Conservation (phyloP, 2,888 invertebrate genomes). For the Oscheius myriophilus region DNA sequence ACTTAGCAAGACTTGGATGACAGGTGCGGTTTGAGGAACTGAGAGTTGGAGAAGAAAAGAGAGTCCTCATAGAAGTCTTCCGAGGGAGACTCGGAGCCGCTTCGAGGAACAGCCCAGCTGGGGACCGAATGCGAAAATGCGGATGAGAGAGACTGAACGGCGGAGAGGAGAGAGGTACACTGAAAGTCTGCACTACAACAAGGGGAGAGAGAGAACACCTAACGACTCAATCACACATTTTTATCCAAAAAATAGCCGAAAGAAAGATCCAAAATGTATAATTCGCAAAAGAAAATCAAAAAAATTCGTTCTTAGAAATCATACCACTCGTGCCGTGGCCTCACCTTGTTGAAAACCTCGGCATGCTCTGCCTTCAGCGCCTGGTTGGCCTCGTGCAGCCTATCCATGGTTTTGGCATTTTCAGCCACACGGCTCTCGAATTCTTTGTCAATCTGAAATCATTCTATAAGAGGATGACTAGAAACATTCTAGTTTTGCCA, state of each 20-base stretch:
- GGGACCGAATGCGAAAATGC: not conserved
- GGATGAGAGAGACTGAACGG: not conserved
- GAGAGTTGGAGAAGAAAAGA: not conserved
- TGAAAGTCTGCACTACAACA: not conserved
- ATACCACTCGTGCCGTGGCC: not conserved
- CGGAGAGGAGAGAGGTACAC: conserved; percentile 3
- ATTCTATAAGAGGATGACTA: not conserved
- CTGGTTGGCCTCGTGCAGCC: conserved; percentile 1
- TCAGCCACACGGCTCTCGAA: conserved; percentile 2
- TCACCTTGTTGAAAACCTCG: conserved; percentile 11
- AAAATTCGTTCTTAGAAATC: no score
- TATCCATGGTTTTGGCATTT: not conserved
- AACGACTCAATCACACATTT: not conserved
- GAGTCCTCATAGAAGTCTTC: conserved; percentile 1
- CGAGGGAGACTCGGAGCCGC: conserved; percentile 5
- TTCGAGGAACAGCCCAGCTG: conserved; percentile 4
- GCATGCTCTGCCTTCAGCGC: not conserved
- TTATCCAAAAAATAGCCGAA: not conserved
- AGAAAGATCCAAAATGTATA: not conserved
- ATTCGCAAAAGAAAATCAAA: no score
- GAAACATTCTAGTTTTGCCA: not conserved
- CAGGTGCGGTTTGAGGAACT: no score
- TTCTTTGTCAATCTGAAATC: conserved; percentile 16
- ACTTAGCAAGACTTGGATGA: no score
- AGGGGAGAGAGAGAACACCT: not conserved